phyloP scores from a whole-genome alignment of 64 coral and sea anemone genomes.

The Montipora sp. region DNA sequence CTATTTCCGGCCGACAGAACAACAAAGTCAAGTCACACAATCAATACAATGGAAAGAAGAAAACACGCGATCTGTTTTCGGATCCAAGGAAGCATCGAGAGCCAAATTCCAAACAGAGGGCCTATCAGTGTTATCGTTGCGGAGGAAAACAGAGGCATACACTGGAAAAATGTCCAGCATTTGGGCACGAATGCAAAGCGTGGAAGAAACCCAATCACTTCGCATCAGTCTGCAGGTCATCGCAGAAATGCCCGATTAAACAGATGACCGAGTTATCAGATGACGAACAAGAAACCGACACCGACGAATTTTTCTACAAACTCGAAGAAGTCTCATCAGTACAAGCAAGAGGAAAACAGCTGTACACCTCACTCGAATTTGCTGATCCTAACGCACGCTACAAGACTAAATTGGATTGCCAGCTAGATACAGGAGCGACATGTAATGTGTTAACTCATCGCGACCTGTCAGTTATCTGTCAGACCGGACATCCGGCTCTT shows the following conservation, averaged over 20 bases:
- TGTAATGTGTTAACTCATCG: slow-evolving; percentile 54
- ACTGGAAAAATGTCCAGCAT: slow-evolving; percentile 36
- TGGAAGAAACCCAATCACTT: slow-evolving; percentile 51
- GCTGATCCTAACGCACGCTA: neutral
- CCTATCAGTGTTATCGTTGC: neutral
- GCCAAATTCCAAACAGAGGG: neutral
- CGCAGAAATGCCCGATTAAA: neutral
- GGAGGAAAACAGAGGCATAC: neutral
- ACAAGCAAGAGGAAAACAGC: slow-evolving; percentile 34
- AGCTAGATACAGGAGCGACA: slow-evolving; percentile 62
- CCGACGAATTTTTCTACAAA: slow-evolving; percentile 22
- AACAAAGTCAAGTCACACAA: slow-evolving; percentile 12
- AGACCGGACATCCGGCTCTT: slow-evolving; percentile 27
- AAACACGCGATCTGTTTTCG: neutral
- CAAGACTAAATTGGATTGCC: slow-evolving; percentile 40
- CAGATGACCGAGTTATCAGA: neutral
- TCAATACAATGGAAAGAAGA: neutral
- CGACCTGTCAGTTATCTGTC: slow-evolving; percentile 52
- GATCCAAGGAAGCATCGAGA: slow-evolving; percentile 10
- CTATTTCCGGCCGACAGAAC: neutral
- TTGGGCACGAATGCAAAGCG: slow-evolving; percentile 35
- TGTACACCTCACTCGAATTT: slow-evolving; percentile 27
- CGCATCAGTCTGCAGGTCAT: slow-evolving; percentile 34
- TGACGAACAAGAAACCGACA: slow-evolving; percentile 1
- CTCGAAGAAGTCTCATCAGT: slow-evolving; percentile 32